These are phyloP conservation scores for Rhagonycha fulva DNA, from an alignment of 2,888 invertebrate genomes.

Conservation along the genomic window DNA sequence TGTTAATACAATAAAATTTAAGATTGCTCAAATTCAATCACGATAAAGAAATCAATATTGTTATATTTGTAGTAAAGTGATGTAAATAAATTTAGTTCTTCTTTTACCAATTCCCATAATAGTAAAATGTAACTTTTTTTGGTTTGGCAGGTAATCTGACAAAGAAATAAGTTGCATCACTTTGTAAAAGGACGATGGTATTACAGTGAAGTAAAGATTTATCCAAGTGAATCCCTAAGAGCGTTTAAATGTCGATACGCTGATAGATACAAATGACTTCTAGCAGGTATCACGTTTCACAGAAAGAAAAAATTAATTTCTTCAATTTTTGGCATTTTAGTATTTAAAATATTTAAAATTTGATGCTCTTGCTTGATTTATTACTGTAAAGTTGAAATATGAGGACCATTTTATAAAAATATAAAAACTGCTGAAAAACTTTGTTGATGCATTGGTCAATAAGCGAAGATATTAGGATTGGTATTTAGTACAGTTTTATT, in stretches of 20 bases:
- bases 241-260: constrained; percentile 21
- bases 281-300: constrained; percentile 11
- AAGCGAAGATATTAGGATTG: background rate
- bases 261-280: constrained; percentile 23
- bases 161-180: constrained; percentile 23
- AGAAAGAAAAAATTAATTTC: background rate
- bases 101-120: background rate
- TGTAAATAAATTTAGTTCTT: background rate
- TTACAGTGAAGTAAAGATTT: constrained; percentile 19
- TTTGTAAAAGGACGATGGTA: constrained; percentile 11
- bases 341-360: background rate
- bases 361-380: background rate
- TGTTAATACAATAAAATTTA: background rate
- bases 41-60: background rate
- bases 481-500: background rate
- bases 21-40: background rate
- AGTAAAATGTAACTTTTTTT: background rate
- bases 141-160: constrained; percentile 5
- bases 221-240: constrained; percentile 13
- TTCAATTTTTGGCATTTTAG: background rate
- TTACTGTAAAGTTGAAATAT: background rate
- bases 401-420: background rate
- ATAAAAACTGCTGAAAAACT: background rate
- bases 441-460: background rate
- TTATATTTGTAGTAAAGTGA: background rate